Evolutionary conservation across 2,888 invertebrate genomes (phyloP).

Genomic region (Plagiodera versicolora): DNA sequence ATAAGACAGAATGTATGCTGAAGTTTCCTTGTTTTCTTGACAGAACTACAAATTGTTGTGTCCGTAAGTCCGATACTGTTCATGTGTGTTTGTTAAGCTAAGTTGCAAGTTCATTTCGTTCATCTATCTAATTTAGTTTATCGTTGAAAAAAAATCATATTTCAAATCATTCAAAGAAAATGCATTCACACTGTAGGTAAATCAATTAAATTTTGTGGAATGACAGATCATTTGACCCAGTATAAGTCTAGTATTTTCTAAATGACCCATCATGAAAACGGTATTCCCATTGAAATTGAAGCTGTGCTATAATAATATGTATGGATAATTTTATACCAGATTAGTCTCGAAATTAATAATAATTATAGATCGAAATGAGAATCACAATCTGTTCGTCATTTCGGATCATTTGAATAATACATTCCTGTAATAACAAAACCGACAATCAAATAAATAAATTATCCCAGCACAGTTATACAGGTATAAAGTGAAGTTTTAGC

Average conservation of each 20-base stretch:
- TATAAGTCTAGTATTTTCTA: neutral
- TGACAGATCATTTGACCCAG: no score
- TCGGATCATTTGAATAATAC: conserved; percentile 23
- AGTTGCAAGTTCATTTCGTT: no score
- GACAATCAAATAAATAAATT: conserved; percentile 26
- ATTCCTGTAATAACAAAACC: conserved; percentile 19
- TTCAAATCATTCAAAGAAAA: no score
- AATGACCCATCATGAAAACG: neutral
- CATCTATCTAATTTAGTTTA: no score
- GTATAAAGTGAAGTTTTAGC: conserved; percentile 24
- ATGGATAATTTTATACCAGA: conserved; percentile 17
- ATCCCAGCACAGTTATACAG: conserved; percentile 25
- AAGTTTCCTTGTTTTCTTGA: no score
- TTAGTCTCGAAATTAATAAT: conserved; percentile 17
- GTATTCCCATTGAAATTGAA: neutral
- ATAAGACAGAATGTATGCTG: no score
- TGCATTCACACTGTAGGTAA: no score
- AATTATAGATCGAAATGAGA: conserved; percentile 15
- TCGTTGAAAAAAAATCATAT: no score
- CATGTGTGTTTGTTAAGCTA: no score
- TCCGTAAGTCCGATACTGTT: no score
- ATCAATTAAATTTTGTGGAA: no score
- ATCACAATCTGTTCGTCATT: conserved; percentile 11
- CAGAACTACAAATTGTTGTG: no score
- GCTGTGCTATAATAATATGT: neutral